Conservation (phyloP, 1,140 invertebrate genomes). For the Tetramorium parvispinum region DNA sequence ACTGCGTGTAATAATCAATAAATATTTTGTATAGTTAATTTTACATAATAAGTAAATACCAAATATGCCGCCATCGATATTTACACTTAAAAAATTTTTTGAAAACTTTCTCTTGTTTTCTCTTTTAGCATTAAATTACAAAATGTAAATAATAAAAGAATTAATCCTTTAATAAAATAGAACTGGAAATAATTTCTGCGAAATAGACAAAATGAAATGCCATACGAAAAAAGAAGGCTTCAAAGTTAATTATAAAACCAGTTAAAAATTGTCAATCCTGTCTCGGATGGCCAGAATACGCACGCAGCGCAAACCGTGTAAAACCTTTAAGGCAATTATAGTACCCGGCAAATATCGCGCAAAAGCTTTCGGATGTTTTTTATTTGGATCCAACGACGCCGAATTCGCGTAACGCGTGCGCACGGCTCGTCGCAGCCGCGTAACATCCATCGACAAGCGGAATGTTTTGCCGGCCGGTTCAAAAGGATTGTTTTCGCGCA, state of each 20-base stretch:
- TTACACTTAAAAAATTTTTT: not conserved
- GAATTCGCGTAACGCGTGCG: conserved; percentile 35
- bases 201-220: not conserved
- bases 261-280: conserved; percentile 38
- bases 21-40: not conserved
- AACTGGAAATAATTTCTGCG: not conserved
- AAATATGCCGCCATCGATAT: not conserved
- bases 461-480: conserved; percentile 50
- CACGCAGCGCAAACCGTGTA: conserved; percentile 26
- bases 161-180: not conserved
- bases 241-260: conserved; percentile 35
- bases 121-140: not conserved
- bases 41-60: not conserved
- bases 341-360: conserved; percentile 41
- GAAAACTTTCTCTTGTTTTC: not conserved
- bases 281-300: conserved; percentile 10
- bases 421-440: conserved; percentile 43
- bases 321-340: conserved; percentile 60
- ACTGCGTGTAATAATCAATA: not conserved
- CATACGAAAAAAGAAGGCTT: not conserved
- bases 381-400: conserved; percentile 32
- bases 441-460: conserved; percentile 53
- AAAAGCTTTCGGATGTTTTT: conserved; percentile 54
- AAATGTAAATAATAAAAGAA: not conserved
- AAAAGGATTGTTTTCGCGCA: conserved; percentile 62